Evolutionary conservation across 2,797 vertebrate genomes (phyloP).

Genomic region (Chelonia mydas): DNA sequence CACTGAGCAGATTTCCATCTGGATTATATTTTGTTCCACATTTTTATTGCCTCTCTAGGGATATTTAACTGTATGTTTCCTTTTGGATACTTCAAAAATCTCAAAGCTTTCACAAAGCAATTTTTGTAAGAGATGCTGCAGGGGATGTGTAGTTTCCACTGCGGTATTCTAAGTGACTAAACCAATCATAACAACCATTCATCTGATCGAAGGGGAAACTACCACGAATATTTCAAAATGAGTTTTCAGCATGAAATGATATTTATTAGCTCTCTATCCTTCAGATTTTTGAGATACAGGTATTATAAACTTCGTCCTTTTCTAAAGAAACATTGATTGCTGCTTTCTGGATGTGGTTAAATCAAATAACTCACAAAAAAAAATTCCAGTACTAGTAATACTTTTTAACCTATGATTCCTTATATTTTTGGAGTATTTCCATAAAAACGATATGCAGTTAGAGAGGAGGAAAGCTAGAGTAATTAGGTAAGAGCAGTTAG

Average conservation of each 20-base stretch:
- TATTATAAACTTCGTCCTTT: fast-evolving
- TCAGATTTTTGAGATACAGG: neutral
- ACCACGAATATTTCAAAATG: neutral
- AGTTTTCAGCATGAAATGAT: neutral
- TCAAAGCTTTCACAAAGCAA: neutral
- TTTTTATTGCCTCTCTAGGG: neutral
- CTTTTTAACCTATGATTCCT: neutral
- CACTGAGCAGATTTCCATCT: neutral
- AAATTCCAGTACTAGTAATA: neutral
- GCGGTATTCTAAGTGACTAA: neutral
- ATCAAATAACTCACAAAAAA: neutral
- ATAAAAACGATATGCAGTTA: neutral
- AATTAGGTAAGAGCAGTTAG: neutral
- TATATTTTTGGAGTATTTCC: fast-evolving
- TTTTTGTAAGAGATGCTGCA: neutral
- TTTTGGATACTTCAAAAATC: neutral
- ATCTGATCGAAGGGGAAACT: neutral
- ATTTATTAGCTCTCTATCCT: neutral
- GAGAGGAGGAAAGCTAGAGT: neutral
- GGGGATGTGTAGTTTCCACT: neutral
- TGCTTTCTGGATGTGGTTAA: neutral
- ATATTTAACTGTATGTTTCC: conserved; percentile 3
- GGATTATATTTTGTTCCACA: neutral
- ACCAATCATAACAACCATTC: neutral
- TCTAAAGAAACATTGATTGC: neutral